Evolutionary conservation across 2,888 invertebrate species (phyloP).

Genomic region (Ophioninae sp.): DNA sequence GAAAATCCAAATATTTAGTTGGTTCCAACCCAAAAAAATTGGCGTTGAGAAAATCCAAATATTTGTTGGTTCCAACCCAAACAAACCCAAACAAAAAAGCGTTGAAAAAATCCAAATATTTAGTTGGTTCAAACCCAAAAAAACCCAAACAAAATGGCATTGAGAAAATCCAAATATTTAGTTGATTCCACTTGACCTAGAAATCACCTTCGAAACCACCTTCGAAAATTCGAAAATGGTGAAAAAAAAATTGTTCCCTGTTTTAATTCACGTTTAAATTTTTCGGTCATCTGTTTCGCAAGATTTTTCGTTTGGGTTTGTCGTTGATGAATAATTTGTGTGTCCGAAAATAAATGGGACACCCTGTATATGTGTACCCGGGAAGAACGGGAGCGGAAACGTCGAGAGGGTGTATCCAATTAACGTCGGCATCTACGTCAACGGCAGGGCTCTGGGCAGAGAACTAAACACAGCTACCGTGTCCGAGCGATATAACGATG

Average conservation of each 20-base stretch:
- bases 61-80: background rate
- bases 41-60: background rate
- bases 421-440: slow-evolving; percentile 60
- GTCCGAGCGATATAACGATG: slow-evolving; percentile 54
- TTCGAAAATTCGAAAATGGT: background rate
- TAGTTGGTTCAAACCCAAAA: too few relatives aligned
- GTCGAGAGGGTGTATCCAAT: slow-evolving; percentile 56
- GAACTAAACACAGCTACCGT: slow-evolving; percentile 55
- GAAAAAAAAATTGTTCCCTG: background rate
- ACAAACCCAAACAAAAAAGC: too few relatives aligned
- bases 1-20: too few relatives aligned
- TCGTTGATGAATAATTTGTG: background rate
- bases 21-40: too few relatives aligned
- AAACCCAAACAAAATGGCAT: background rate
- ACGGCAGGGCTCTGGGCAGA: slow-evolving; percentile 55
- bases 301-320: background rate
- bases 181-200: background rate
- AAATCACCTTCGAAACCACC: background rate
- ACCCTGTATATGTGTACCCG: background rate
- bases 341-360: background rate
- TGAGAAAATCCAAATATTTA: background rate
- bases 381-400: slow-evolving; percentile 23
- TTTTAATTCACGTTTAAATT: background rate
- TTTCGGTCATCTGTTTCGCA: background rate
- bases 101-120: too few relatives aligned